phyloP scores from a whole-genome alignment of 2,888 invertebrate genomes.

The Folsomia candida region DNA sequence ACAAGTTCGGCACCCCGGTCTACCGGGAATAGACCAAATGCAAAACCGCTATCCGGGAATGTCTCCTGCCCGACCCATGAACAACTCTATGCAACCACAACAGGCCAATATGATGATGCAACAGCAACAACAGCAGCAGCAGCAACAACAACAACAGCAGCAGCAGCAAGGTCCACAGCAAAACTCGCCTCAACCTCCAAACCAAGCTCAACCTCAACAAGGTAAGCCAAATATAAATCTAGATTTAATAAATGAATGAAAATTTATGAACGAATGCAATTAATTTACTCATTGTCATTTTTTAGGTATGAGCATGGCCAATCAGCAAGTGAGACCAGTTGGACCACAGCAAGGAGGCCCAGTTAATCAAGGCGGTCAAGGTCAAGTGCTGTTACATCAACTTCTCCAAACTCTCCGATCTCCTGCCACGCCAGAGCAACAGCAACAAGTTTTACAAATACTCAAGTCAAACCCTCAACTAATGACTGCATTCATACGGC shows the following conservation, averaged over 20 bases:
- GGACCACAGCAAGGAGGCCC: constrained; percentile 43
- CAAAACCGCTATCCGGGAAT: constrained; percentile 55
- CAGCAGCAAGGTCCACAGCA: too few relatives aligned
- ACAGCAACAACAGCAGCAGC: constrained; percentile 34
- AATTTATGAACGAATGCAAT: constrained; percentile 14
- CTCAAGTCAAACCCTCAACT: constrained; percentile 90
- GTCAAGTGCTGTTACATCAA: constrained; percentile 63
- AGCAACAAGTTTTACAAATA: constrained; percentile 82
- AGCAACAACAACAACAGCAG: constrained; percentile 32
- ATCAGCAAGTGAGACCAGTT: constrained; percentile 51
- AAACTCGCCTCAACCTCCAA: constrained; percentile 24
- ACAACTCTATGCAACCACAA: constrained; percentile 43
- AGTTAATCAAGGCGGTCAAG: constrained; percentile 45
- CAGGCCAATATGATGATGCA: constrained; percentile 38
- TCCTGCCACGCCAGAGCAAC: constrained; percentile 87
- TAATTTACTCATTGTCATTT: background rate
- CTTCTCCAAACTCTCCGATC: constrained; percentile 86
- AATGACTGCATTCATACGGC: constrained; percentile 92
- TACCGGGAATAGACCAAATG: constrained; percentile 56
- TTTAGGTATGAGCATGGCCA: constrained; percentile 35
- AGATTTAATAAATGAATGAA: too few relatives aligned
- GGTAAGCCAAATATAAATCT: too few relatives aligned
- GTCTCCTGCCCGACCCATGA: constrained; percentile 53
- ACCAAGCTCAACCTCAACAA: constrained; percentile 47
- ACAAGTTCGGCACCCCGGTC: constrained; percentile 44